Evolutionary conservation across 1,140 invertebrate genomes (phyloP).

Genomic region (Drosophila orosa): DNA sequence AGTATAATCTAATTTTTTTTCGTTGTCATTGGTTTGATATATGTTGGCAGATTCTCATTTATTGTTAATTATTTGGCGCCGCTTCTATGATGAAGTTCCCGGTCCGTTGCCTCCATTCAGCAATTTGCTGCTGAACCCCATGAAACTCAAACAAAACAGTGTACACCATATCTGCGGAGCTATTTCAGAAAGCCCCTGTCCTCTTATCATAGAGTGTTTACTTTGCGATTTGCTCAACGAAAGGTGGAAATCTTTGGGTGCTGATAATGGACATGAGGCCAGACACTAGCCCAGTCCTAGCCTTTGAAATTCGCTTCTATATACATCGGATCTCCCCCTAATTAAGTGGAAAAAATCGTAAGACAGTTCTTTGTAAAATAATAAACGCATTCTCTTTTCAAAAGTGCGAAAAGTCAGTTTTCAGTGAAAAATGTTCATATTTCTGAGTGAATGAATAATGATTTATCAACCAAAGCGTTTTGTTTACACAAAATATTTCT

Average conservation of each 20-base stretch:
- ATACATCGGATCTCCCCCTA: background rate
- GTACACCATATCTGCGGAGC: slow-evolving; percentile 14
- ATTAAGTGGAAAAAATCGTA: background rate
- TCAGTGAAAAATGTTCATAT: background rate
- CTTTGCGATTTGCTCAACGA: slow-evolving; percentile 30
- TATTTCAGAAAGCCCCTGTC: slow-evolving; percentile 10
- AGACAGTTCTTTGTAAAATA: background rate
- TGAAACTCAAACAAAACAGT: slow-evolving; percentile 17
- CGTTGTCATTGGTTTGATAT: slow-evolving; percentile 60
- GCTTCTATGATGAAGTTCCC: slow-evolving; percentile 18
- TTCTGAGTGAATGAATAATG: slow-evolving; percentile 17
- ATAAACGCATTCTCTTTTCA: background rate
- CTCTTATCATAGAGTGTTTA: slow-evolving; percentile 39
- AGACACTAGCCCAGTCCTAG: slow-evolving; percentile 7
- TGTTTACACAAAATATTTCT: background rate
- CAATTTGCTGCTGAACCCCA: background rate
- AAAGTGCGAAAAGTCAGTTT: slow-evolving; percentile 4
- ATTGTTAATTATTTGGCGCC: slow-evolving; percentile 26
- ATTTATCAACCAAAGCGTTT: background rate
- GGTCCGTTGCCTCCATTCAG: slow-evolving; percentile 28
- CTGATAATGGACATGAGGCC: slow-evolving; percentile 29
- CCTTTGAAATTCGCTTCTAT: background rate
- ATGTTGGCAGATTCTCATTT: slow-evolving; percentile 44
- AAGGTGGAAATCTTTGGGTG: slow-evolving; percentile 35
- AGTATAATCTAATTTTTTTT: slow-evolving; percentile 31